Evolutionary conservation across 2,797 vertebrate genomes (phyloP).

Genomic region (Cossypha niveicapilla): DNA sequence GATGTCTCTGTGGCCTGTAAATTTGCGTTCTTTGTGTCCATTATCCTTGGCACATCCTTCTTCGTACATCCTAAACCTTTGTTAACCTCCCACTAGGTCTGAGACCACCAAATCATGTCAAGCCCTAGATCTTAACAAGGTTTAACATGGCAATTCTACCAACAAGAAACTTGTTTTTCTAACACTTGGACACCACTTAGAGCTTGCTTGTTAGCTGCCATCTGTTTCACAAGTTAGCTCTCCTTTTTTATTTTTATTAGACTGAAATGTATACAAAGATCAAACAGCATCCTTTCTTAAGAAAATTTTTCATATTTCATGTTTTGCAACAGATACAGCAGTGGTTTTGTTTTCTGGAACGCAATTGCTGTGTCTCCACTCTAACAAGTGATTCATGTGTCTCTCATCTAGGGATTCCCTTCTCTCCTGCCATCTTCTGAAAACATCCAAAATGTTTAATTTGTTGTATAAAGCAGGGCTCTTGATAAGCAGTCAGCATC

Average conservation of each 20-base stretch:
- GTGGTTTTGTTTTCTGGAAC: not conserved
- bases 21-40: not conserved
- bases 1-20: not conserved
- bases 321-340: not conserved
- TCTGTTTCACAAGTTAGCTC: not conserved
- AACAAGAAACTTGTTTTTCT: not conserved
- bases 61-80: not conserved
- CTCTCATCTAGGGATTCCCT: not conserved
- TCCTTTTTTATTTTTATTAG: not conserved
- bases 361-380: rapidly evolving
- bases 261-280: not conserved
- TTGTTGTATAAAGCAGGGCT: rapidly evolving
- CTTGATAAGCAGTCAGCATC: rapidly evolving
- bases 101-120: not conserved
- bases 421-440: rapidly evolving
- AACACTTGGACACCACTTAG: too few relatives aligned
- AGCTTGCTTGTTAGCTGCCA: not conserved
- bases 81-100: not conserved
- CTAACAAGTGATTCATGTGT: not conserved
- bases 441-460: not conserved
- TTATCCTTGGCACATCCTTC: not conserved
- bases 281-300: not conserved
- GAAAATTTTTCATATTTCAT: not conserved
- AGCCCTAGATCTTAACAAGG: not conserved
- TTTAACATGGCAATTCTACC: not conserved